Conservation (phyloP, 1,140 invertebrate species). For the Habropoda laboriosa region DNA sequence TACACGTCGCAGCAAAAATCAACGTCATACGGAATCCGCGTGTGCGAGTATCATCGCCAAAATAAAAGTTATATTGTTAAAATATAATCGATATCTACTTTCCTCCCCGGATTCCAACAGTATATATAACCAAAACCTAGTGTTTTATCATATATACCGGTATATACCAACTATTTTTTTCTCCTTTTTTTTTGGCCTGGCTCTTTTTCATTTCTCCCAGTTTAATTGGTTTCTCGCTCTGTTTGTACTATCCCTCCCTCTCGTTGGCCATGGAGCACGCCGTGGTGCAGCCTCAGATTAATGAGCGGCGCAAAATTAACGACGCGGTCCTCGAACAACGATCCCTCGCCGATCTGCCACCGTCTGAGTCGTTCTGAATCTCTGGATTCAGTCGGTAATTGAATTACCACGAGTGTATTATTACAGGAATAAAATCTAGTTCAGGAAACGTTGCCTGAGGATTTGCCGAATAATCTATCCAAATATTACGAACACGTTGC, state of each 20-base stretch:
- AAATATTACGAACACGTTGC: too few relatives aligned
- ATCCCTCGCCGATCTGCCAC: neutral
- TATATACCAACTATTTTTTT: too few relatives aligned
- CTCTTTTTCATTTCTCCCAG: neutral
- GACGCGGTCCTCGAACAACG: slow-evolving; percentile 17
- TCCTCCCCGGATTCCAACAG: too few relatives aligned
- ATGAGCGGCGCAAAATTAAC: slow-evolving; percentile 15
- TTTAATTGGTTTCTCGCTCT: neutral
- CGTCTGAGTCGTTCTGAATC: neutral
- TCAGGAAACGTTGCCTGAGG: neutral
- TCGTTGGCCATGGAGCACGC: neutral
- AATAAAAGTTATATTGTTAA: too few relatives aligned
- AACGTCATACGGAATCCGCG: too few relatives aligned
- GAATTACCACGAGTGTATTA: neutral
- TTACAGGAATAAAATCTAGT: neutral
- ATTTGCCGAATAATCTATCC: neutral
- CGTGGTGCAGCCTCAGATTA: neutral
- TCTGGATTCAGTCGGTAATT: neutral
- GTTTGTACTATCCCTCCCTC: neutral
- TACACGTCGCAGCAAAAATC: too few relatives aligned
- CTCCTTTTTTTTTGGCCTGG: too few relatives aligned
- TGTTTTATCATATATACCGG: too few relatives aligned
- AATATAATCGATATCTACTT: too few relatives aligned
- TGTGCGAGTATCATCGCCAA: too few relatives aligned
- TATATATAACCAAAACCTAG: too few relatives aligned